Evolutionary conservation across 2,797 vertebrate species (phyloP).

Genomic region (Amniataba percoides): DNA sequence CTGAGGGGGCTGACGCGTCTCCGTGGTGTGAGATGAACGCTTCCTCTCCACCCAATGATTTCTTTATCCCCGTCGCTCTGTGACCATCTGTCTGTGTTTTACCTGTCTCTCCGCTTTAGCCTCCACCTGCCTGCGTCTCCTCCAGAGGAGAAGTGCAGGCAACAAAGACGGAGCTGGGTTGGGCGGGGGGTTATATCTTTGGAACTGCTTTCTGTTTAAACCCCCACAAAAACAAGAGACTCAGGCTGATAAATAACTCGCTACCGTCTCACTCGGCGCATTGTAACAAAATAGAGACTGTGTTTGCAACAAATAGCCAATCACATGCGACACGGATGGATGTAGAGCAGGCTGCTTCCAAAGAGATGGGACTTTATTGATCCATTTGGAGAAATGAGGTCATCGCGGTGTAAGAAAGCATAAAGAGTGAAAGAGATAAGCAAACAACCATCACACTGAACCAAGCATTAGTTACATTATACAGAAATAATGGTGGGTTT

Average conservation of each 20-base stretch:
- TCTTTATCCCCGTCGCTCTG: conserved; percentile 9
- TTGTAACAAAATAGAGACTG: neutral
- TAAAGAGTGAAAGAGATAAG: neutral
- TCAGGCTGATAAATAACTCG: neutral
- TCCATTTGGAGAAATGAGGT: conserved; percentile 20
- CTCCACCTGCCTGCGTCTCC: neutral
- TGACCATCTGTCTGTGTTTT: conserved; percentile 22
- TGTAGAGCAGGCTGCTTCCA: conserved; percentile 12
- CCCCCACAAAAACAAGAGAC: neutral
- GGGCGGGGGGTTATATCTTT: neutral
- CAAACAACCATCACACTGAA: neutral
- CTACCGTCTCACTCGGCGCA: neutral
- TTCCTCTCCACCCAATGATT: conserved; percentile 29
- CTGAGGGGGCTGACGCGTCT: conserved; percentile 29
- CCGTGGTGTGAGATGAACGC: conserved; percentile 39
- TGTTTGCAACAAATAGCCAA: conserved; percentile 20
- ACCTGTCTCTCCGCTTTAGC: conserved; percentile 9
- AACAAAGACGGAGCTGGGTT: neutral
- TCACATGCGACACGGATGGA: neutral
- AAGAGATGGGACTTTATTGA: conserved; percentile 40
- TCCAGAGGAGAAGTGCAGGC: neutral
- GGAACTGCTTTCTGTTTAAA: neutral
- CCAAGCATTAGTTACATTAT: neutral
- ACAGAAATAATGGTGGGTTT: neutral
- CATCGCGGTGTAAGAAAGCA: conserved; percentile 4